Evolutionary conservation across 2,797 vertebrate genomes (phyloP).

Genomic region (Delichon dasypus): DNA sequence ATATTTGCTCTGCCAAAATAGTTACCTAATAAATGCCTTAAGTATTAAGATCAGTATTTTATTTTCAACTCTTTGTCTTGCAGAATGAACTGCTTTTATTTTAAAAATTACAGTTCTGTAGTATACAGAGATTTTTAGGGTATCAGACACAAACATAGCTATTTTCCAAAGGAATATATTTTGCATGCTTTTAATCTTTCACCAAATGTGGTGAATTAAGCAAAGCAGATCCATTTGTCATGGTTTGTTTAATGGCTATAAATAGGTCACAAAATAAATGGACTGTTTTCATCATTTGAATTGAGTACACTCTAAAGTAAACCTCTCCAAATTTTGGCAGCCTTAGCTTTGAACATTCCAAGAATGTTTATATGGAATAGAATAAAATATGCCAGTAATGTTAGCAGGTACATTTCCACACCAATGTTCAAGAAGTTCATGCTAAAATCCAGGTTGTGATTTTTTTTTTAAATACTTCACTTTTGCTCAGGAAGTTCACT

Average conservation of each 20-base stretch:
- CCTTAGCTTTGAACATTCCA: not conserved
- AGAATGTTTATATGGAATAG: not conserved
- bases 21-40: not conserved
- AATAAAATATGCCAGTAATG: not conserved
- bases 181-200: not conserved
- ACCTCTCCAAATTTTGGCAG: slow-evolving; percentile 1
- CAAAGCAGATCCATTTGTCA: slow-evolving; percentile 10
- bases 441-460: not conserved
- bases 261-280: slow-evolving; percentile 45
- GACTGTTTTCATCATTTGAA: not conserved
- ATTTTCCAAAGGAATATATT: not conserved
- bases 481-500: not conserved
- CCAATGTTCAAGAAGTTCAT: not conserved
- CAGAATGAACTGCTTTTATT: not conserved
- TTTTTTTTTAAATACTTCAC: not conserved
- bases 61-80: not conserved
- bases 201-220: slow-evolving; percentile 8
- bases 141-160: slow-evolving; percentile 12
- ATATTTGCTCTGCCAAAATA: not conserved
- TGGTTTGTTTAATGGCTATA: slow-evolving; percentile 18
- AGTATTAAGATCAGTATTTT: not conserved
- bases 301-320: slow-evolving; percentile 24
- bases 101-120: not conserved
- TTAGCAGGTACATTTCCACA: not conserved
- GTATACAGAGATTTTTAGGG: not conserved